Evolutionary conservation across 1,140 invertebrate genomes (phyloP), one percentile per base, ranked within the genome.

Genomic region (Micrasema minimum): DNA sequence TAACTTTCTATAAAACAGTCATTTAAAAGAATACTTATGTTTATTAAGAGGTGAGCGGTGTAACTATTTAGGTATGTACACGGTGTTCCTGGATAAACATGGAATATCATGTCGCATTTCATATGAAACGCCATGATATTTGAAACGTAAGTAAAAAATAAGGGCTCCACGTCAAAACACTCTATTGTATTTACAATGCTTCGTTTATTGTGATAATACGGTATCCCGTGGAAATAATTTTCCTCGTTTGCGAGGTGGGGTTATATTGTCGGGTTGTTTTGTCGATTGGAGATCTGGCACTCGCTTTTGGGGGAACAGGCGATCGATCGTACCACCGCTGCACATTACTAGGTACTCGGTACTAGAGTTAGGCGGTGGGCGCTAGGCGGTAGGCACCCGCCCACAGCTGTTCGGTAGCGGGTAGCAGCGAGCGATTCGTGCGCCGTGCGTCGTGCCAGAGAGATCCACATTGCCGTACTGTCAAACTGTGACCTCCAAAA

Each of bases 361-460:
- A 38, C 35, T 38, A 38, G 35, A 11, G 5, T n/a, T n/a, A 46
- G 43, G 3, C 16, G 7, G 12, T 16, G 4, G 45, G 45, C 45
- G 45, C 16, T 16, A 12, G 45, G 45, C 16, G 1, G 26, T 7
- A 4, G 3, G 50, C 50, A 20, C 14, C 3, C 77, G 79, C 26
- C 77, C 45, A 66, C 62, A 66, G 62, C 62, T 51, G 62, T 45
- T 51, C 46, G 62, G 45, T 37, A 74, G 71, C 69, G 71, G 66
- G 75, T 76, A 72, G 75, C 75, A 69, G n/a, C 59, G 75, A 77
- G 75, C 76, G 78, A 78, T 76, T 5, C 11, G 2, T n/a, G 11
- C 14, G 11, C 41, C 41, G 41, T 12, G 3, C 41, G 3, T 12
- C 41, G 4, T 75, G 75, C 74, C 76, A 78, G 77, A 20, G 18